phyloP scores from a whole-genome alignment of 2,113 vertebrate species.

The Delphinapterus leucas region DNA sequence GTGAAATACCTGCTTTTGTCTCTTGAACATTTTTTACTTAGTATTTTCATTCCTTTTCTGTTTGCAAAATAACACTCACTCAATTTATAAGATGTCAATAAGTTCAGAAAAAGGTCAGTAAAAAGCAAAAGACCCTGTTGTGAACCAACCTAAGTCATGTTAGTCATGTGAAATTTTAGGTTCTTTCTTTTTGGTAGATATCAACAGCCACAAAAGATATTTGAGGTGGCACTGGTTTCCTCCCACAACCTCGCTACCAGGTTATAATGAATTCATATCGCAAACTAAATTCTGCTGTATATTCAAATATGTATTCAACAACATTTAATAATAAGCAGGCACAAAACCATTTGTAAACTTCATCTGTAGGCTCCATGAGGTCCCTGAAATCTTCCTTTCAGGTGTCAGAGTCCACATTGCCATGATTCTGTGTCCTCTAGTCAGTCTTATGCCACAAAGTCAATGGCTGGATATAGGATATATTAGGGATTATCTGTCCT shows the following conservation, averaged over 20 bases:
- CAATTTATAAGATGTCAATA: background rate
- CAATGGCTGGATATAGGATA: background rate
- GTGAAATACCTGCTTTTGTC: background rate
- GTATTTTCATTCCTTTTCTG: background rate
- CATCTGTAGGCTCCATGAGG: background rate
- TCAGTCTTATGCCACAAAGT: background rate
- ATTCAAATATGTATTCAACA: background rate
- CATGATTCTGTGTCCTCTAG: background rate
- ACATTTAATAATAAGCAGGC: background rate
- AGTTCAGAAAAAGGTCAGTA: background rate
- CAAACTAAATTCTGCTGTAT: background rate
- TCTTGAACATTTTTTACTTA: background rate
- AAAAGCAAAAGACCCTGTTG: background rate
- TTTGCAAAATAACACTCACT: background rate
- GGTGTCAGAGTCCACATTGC: background rate
- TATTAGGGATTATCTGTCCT: background rate
- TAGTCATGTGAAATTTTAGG: background rate
- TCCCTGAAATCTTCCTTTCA: background rate
- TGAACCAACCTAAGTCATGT: background rate
- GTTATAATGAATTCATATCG: background rate
- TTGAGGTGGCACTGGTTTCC: background rate
- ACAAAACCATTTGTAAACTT: background rate
- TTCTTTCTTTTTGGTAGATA: background rate
- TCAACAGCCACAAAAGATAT: background rate
- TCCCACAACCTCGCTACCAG: background rate